Percentiles rank a stretch among this genome's conserved stretches.
Conservation (phyloP, 2,113 vertebrate species). For the Antidorcas marsupialis region DNA sequence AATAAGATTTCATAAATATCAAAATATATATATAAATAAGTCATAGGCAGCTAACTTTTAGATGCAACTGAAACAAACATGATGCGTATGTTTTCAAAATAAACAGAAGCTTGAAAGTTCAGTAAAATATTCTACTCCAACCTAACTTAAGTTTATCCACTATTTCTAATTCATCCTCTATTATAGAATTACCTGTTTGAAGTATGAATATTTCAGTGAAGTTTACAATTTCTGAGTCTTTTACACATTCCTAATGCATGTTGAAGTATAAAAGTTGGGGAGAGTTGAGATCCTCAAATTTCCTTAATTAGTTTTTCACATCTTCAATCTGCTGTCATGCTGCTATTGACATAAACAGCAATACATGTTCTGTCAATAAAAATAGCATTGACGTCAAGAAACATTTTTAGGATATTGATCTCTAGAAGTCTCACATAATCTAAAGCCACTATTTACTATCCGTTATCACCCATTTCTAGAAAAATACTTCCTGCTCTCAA, state of each 20-base stretch:
- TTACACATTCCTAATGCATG: background rate
- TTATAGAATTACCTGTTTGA: background rate
- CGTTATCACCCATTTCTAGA: background rate
- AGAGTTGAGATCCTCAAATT: background rate
- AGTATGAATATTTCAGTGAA: background rate
- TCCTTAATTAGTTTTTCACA: slow-evolving; percentile 32
- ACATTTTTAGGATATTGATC: slow-evolving; percentile 59
- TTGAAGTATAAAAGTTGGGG: background rate
- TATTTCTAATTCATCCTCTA: background rate
- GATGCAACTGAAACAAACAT: background rate
- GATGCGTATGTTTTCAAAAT: background rate
- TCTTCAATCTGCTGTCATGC: background rate
- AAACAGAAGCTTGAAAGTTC: background rate
- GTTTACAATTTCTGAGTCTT: background rate
- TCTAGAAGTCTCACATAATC: background rate
- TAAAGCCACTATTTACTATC: slow-evolving; percentile 47
- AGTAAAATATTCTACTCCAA: background rate
- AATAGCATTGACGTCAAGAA: slow-evolving; percentile 3
- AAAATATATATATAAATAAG: background rate
- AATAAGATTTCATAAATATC: background rate
- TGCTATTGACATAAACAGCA: background rate
- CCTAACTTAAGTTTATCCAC: background rate
- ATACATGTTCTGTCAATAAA: slow-evolving; percentile 3
- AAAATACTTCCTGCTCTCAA: slow-evolving; percentile 37
- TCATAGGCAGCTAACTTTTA: background rate